Evolutionary conservation across 2,797 vertebrate genomes (phyloP).

Genomic region (Pipistrellus nathusii): DNA sequence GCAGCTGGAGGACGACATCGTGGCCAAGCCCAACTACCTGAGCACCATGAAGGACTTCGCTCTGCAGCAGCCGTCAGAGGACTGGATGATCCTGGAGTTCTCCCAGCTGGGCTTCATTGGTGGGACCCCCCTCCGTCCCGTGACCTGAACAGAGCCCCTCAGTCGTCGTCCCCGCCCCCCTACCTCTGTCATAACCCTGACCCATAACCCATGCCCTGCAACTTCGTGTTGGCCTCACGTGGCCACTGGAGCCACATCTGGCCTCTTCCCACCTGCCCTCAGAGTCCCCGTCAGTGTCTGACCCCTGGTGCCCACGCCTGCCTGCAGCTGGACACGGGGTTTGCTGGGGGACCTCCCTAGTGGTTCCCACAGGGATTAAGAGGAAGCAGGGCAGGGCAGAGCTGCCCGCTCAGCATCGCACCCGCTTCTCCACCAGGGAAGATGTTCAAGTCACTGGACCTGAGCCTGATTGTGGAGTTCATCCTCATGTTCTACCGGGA

Average conservation of each 20-base stretch:
- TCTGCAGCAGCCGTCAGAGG: constrained; percentile 97
- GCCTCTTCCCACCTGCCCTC: not conserved
- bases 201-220: not conserved
- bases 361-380: not conserved
- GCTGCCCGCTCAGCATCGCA: not conserved
- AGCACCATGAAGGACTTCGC: constrained; percentile 99
- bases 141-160: not conserved
- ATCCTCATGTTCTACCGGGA: constrained; percentile 99
- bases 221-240: not conserved
- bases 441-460: constrained; percentile 98
- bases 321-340: not conserved
- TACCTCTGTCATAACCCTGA: not conserved
- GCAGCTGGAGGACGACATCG: constrained; percentile 98
- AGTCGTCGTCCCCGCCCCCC: not conserved
- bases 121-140: constrained; percentile 51
- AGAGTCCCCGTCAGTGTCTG: not conserved
- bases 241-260: not conserved
- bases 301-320: not conserved
- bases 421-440: constrained; percentile 89
- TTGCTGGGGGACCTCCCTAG: not conserved
- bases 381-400: not conserved
- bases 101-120: constrained; percentile 99
- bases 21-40: constrained; percentile 98
- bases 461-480: constrained; percentile 98
- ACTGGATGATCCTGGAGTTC: constrained; percentile 99